A percentile compares a stretch with the other conserved stretches of the same genome.
phyloP scores from a whole-genome alignment of 1,140 invertebrate species.

The Colletes gigas region DNA sequence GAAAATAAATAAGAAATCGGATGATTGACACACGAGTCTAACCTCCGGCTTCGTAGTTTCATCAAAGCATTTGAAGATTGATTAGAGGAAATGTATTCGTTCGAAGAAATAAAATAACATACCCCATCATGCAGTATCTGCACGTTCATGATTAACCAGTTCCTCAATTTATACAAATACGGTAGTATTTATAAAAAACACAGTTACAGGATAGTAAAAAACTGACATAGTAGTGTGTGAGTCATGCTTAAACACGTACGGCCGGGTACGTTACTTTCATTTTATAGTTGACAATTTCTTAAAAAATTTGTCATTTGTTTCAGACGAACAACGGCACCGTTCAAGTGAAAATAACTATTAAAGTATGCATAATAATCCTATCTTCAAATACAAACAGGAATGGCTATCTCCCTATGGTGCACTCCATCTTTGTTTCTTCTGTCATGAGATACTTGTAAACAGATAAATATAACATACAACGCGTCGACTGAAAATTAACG shows the following conservation, averaged over 20 bases:
- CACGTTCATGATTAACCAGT: constrained; percentile 40
- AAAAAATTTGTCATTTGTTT: not conserved
- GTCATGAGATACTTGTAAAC: constrained; percentile 24
- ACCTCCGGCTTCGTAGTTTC: constrained; percentile 28
- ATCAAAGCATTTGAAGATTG: not conserved
- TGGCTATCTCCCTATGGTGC: constrained; percentile 19
- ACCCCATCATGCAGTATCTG: constrained; percentile 56
- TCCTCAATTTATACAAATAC: constrained; percentile 10
- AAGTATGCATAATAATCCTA: constrained; percentile 19
- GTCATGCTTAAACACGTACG: constrained; percentile 40
- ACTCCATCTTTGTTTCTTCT: constrained; percentile 33
- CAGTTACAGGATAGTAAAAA: constrained; percentile 20
- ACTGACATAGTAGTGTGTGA: constrained; percentile 47
- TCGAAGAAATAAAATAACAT: constrained; percentile 12
- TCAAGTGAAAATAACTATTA: constrained; percentile 2
- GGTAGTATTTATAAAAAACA: constrained; percentile 42
- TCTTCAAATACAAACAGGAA: constrained; percentile 10
- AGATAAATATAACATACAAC: not conserved
- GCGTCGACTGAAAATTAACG: constrained; percentile 22
- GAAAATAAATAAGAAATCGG: constrained; percentile 3
- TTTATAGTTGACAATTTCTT: constrained; percentile 16
- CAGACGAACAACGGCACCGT: not conserved
- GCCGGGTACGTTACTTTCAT: constrained; percentile 16
- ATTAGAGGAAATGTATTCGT: not conserved
- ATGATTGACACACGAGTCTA: constrained; percentile 41